Percentiles rank a stretch among this genome's conserved stretches.
These are phyloP conservation scores for Rallus limicola DNA, from an alignment of 2,113 vertebrate species.

Conservation along the genomic window DNA sequence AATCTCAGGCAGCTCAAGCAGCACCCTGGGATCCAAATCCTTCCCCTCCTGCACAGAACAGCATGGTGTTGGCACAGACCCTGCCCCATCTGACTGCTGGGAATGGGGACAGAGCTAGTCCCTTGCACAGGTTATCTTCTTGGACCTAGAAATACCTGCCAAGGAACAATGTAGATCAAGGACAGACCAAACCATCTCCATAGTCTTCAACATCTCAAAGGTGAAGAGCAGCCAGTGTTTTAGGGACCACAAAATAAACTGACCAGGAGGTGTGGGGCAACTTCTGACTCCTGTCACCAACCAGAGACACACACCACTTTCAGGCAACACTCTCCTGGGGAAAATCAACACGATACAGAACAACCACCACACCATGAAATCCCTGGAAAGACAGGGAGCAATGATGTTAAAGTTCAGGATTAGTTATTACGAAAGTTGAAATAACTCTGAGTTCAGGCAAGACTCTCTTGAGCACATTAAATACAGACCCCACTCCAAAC, in stretches of 20 bases:
- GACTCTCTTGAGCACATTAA: background rate
- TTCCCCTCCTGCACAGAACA: rapidly evolving
- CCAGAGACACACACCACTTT: background rate
- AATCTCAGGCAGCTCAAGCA: background rate
- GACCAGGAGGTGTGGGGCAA: background rate
- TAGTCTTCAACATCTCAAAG: background rate
- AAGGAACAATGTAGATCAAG: too few relatives aligned
- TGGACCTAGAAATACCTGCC: background rate
- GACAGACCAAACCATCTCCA: background rate
- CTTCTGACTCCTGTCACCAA: background rate
- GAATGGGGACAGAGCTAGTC: background rate
- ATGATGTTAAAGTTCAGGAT: background rate
- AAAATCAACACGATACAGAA: background rate
- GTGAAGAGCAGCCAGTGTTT: background rate
- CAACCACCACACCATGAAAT: background rate
- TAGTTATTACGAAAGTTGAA: background rate
- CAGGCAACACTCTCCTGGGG: background rate
- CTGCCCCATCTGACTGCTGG: rapidly evolving
- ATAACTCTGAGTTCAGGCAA: background rate
- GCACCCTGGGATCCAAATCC: background rate
- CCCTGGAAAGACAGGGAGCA: background rate
- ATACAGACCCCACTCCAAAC: background rate
- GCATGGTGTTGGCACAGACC: rapidly evolving
- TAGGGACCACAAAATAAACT: background rate
- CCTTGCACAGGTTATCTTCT: background rate